Evolutionary conservation across 2,888 invertebrate species (phyloP).

Genomic region (Sminthurinus aureus): DNA sequence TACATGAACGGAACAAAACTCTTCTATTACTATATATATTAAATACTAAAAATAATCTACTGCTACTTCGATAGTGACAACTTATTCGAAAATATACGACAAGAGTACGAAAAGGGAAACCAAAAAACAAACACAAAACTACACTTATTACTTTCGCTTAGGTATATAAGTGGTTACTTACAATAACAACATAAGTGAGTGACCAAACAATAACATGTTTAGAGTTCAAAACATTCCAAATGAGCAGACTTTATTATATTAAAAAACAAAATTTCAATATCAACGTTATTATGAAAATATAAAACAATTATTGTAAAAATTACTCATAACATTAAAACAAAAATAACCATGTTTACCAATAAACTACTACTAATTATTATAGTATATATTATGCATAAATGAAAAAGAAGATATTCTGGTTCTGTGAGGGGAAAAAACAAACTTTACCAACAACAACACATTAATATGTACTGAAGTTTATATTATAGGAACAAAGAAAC

Average conservation of each 20-base stretch:
- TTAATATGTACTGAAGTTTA: too few species aligned
- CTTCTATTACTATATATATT: background rate
- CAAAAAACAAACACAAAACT: background rate
- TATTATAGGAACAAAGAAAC: background rate
- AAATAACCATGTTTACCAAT: too few species aligned
- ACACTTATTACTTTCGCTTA: too few species aligned
- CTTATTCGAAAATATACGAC: background rate
- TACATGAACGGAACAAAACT: background rate
- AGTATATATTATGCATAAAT: background rate
- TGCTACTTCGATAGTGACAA: background rate
- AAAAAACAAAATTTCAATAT: constrained; percentile 3
- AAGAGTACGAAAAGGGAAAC: background rate
- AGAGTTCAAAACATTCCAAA: constrained; percentile 32
- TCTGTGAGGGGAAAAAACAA: background rate
- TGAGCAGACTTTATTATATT: background rate
- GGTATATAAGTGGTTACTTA: constrained; percentile 7
- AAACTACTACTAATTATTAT: background rate
- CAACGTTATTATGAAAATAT: background rate
- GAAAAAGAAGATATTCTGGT: constrained; percentile 8
- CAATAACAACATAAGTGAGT: constrained; percentile 13
- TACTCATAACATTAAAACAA: background rate
- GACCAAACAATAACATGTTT: constrained; percentile 29
- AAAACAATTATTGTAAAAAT: background rate
- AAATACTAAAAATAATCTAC: background rate
- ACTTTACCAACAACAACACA: background rate